Base-by-base conservation (phyloP, 2,888 invertebrate genomes). In the Seira sanloemensis region DNA sequence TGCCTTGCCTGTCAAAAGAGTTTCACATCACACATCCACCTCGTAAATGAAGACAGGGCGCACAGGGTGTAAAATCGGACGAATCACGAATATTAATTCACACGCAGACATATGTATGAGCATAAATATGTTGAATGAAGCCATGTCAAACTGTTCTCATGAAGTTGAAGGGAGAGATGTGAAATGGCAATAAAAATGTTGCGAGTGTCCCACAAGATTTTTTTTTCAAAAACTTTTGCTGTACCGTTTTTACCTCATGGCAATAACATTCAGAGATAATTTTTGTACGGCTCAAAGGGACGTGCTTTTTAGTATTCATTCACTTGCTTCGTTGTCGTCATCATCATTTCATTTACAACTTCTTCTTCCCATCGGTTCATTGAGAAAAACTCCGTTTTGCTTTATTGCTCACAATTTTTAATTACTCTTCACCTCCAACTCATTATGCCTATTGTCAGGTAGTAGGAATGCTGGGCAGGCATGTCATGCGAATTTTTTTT, bases 121-220 rank as follows among this genome's bases (percentile, higher is more conserved):
- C 37, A 37, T 12, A 37, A 37, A 7, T 37, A 71, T 50, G 71
- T 78, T 78, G 65, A 65, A 78, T 58, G 62, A 16, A 21, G 24
- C 12, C 46, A 21, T 12, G 25, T 23, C 50, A 21, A 62, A 50
- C 16, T n/a, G 50, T 67, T 23, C 67, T 9, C 16, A n/a, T 24
- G 67, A 50, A n/a, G n/a, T n/a, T n/a, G n/a, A n/a, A n/a, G n/a
- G n/a, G n/a, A n/a, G n/a, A n/a, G n/a, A n/a, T n/a, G n/a, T n/a
- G n/a, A n/a, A n/a, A n/a, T n/a, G n/a, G n/a, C n/a, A n/a, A n/a
- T n/a, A n/a, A n/a, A n/a, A n/a, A n/a, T n/a, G n/a, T n/a, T n/a
- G n/a, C n/a, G n/a, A n/a, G n/a, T n/a, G n/a, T n/a, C n/a, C n/a
- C n/a, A n/a, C n/a, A n/a, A n/a, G n/a, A 37, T 37, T 37, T 37